phyloP scores from a whole-genome alignment of 2,888 invertebrate genomes.

The Trissolcus japonicus region DNA sequence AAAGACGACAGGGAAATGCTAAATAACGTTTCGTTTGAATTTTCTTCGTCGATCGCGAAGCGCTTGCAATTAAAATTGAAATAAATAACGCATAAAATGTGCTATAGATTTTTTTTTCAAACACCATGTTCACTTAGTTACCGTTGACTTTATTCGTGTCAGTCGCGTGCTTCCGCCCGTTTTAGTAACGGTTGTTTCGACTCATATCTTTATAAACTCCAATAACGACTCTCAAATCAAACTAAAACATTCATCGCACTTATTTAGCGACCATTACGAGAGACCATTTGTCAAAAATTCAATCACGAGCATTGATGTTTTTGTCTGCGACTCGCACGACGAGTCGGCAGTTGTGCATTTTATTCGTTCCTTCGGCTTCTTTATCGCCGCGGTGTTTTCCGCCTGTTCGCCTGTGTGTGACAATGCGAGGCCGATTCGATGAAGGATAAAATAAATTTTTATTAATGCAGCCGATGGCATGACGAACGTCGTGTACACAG shows the following conservation, averaged over 20 bases:
- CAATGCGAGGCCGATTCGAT: slow-evolving; percentile 1
- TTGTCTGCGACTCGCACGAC: slow-evolving; percentile 16
- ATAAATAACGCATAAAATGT: slow-evolving; percentile 47
- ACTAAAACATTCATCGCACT: slow-evolving; percentile 42
- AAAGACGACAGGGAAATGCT: neutral
- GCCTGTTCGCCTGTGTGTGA: neutral
- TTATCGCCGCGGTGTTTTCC: slow-evolving; percentile 5
- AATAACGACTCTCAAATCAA: slow-evolving; percentile 53
- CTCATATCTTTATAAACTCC: slow-evolving; percentile 54
- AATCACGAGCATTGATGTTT: slow-evolving; percentile 26
- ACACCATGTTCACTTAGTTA: slow-evolving; percentile 50
- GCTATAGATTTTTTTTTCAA: slow-evolving; percentile 36
- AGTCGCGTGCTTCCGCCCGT: slow-evolving; percentile 58
- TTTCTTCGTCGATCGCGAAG: slow-evolving; percentile 11
- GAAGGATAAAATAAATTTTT: slow-evolving; percentile 27
- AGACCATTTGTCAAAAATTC: slow-evolving; percentile 46
- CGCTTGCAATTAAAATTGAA: slow-evolving; percentile 42
- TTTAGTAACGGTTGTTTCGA: slow-evolving; percentile 57
- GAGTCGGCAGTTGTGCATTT: slow-evolving; percentile 27
- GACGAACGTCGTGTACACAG: slow-evolving; percentile 1
- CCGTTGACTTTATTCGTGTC: slow-evolving; percentile 59
- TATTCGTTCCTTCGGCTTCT: slow-evolving; percentile 8
- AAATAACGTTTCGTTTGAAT: slow-evolving; percentile 5
- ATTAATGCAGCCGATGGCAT: slow-evolving; percentile 8
- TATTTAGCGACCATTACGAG: slow-evolving; percentile 31